Conservation (phyloP, 2,113 vertebrate species). For the Chiloscyllium plagiosum region DNA sequence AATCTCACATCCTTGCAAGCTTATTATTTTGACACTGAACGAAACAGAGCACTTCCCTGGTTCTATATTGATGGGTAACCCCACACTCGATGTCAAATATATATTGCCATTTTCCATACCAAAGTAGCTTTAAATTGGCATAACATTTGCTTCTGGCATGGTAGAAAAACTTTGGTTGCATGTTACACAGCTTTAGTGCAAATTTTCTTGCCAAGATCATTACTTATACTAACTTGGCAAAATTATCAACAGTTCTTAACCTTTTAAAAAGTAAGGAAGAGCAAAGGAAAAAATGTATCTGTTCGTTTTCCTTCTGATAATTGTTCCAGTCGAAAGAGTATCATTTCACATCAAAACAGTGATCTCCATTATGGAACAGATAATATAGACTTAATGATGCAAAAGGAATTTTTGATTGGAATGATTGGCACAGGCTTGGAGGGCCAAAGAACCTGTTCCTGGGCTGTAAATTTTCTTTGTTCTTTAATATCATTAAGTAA, state of each 20-base stretch:
- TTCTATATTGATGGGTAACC: not conserved
- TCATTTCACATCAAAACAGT: not conserved
- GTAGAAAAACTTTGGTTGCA: not conserved
- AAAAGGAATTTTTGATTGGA: too few species aligned
- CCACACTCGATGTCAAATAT: not conserved
- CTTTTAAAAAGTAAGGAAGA: not conserved
- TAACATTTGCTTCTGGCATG: slow-evolving; percentile 10
- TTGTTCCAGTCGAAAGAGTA: not conserved
- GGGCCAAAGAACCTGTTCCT: too few species aligned
- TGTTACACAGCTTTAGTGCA: not conserved
- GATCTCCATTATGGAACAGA: not conserved
- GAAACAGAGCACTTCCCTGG: not conserved
- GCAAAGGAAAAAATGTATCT: not conserved
- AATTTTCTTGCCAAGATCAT: not conserved
- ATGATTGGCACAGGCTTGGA: too few species aligned
- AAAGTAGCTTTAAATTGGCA: not conserved
- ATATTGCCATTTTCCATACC: not conserved
- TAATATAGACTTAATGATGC: not conserved
- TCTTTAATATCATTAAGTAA: too few species aligned
- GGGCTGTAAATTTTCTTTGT: too few species aligned
- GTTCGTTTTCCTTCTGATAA: not conserved
- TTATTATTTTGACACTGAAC: not conserved
- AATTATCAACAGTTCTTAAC: not conserved
- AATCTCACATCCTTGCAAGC: not conserved
- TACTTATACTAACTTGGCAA: not conserved